Conservation (phyloP, 2,888 invertebrate species). For the Dioctria rufipes region DNA sequence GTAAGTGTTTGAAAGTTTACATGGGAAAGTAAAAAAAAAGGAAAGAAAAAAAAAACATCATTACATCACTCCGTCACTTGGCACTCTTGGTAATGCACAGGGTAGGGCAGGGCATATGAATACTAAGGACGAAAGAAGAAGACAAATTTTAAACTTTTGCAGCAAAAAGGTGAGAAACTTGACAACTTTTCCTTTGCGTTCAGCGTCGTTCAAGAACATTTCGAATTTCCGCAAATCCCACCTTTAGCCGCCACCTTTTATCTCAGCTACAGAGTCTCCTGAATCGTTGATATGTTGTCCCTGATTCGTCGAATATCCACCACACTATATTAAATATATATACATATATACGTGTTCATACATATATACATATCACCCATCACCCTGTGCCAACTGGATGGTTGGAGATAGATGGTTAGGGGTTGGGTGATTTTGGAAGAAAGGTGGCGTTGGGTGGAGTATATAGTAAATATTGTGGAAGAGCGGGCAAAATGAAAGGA, state of each 20-base stretch:
- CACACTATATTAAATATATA: slow-evolving; percentile 9
- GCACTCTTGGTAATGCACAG: too few species aligned
- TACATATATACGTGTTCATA: background rate
- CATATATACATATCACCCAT: background rate
- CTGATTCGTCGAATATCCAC: slow-evolving; percentile 51
- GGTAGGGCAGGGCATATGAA: background rate
- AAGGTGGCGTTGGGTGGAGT: too few species aligned
- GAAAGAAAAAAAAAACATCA: too few species aligned
- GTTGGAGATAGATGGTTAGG: background rate
- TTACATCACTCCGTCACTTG: too few species aligned
- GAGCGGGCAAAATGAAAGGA: background rate
- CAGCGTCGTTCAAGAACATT: slow-evolving; percentile 17
- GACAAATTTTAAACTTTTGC: slow-evolving; percentile 11
- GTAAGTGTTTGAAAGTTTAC: too few species aligned
- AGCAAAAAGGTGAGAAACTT: slow-evolving; percentile 31
- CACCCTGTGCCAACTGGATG: slow-evolving; percentile 11
- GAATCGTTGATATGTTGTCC: slow-evolving; percentile 50
- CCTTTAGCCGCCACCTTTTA: slow-evolving; percentile 47
- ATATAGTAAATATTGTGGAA: too few species aligned
- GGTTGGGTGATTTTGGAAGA: too few species aligned
- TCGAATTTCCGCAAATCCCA: slow-evolving; percentile 48
- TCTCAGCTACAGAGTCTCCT: slow-evolving; percentile 38
- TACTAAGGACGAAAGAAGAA: slow-evolving; percentile 10
- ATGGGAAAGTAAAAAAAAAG: too few species aligned
- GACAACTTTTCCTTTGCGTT: slow-evolving; percentile 40